Conservation (phyloP, 2,797 vertebrate species). For the Sebastes kiyomatsui region DNA sequence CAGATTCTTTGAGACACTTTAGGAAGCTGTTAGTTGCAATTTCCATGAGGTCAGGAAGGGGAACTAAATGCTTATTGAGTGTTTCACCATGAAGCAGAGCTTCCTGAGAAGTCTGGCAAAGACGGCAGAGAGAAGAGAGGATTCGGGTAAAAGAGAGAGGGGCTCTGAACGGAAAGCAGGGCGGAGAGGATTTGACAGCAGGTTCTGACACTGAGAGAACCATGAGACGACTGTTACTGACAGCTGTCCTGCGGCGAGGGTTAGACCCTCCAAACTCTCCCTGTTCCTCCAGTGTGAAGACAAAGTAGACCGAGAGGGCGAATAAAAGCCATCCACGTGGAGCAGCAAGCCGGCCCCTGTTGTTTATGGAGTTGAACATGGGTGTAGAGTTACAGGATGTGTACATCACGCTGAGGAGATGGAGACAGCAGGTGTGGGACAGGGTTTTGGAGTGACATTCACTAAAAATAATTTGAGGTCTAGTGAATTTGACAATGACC, state of each 20-base stretch:
- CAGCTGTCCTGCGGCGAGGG: conserved; percentile 32
- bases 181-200: conserved; percentile 39
- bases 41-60: conserved; percentile 42
- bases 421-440: conserved; percentile 46
- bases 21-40: conserved; percentile 17
- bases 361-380: conserved; percentile 3
- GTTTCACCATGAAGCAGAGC: conserved; percentile 34
- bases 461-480: conserved; percentile 34
- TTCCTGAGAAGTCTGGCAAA: conserved; percentile 48
- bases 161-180: conserved; percentile 10
- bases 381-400: conserved; percentile 69
- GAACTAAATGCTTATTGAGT: conserved; percentile 35
- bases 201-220: conserved; percentile 56
- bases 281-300: not conserved
- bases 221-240: conserved; percentile 45
- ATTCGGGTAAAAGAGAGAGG: not conserved
- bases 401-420: conserved; percentile 22
- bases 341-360: conserved; percentile 5
- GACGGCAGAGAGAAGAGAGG: conserved; percentile 19
- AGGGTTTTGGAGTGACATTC: conserved; percentile 18
- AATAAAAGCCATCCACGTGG: conserved; percentile 19
- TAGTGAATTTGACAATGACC: not conserved
- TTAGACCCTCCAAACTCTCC: conserved; percentile 22
- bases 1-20: no score
- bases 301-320: conserved; percentile 4